Conservation (phyloP, 2,888 invertebrate genomes). For the Elgonia sp. region DNA sequence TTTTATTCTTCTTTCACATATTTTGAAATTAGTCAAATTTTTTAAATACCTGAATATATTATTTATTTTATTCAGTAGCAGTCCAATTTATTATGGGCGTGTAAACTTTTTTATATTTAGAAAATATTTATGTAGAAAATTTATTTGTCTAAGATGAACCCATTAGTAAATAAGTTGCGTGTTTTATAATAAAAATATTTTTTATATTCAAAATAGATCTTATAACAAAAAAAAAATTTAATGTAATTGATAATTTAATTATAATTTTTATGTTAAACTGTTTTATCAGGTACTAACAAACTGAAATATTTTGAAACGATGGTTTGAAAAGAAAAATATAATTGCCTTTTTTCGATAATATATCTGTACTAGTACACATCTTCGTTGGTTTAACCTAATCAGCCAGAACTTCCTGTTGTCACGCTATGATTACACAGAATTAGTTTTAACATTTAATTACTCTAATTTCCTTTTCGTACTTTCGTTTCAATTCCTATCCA, state of each 20-base stretch:
- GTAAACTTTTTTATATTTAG: background rate
- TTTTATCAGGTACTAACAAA: too few relatives aligned
- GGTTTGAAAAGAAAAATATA: background rate
- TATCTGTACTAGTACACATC: conserved; percentile 5
- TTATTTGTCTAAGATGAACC: background rate
- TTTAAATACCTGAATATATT: too few relatives aligned
- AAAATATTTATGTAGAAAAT: background rate
- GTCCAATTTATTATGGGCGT: too few relatives aligned
- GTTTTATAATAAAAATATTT: background rate
- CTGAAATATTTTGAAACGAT: too few relatives aligned
- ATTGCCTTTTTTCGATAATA: conserved; percentile 10
- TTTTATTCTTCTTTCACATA: too few relatives aligned
- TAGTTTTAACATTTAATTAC: conserved; percentile 36
- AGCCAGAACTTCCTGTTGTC: conserved; percentile 45
- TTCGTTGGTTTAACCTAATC: conserved; percentile 37
- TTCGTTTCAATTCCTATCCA: background rate
- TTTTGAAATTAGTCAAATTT: too few relatives aligned
- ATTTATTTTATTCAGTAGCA: too few relatives aligned
- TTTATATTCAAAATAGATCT: too few relatives aligned
- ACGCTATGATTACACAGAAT: conserved; percentile 26
- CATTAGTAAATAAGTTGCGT: background rate
- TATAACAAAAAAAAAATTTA: too few relatives aligned
- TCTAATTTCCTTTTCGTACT: conserved; percentile 27
- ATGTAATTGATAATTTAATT: too few relatives aligned
- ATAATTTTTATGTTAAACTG: too few relatives aligned